Percentiles rank a stretch among this genome's conserved stretches.
Conservation (phyloP, 1,140 invertebrate species). For the Drosophila sturtevanti region DNA sequence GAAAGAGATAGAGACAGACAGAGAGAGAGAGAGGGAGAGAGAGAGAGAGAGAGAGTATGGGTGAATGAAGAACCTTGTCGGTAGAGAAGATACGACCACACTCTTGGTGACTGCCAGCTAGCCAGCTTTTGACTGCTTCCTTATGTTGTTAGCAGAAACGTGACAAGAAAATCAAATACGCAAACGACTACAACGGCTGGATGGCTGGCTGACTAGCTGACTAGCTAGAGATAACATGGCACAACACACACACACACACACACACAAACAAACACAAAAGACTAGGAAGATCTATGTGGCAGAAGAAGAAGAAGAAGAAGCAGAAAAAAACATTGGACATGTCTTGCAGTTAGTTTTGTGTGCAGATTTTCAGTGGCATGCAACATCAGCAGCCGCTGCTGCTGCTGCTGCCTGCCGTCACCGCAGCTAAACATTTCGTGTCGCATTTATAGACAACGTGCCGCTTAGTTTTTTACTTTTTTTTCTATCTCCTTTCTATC, state of each 20-base stretch:
- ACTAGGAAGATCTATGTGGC: constrained; percentile 6
- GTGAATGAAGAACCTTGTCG: too few relatives aligned
- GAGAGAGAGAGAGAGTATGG: too few relatives aligned
- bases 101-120: constrained; percentile 31
- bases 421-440: constrained; percentile 71
- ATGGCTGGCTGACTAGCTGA: background rate
- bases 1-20: background rate
- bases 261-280: constrained; percentile 19
- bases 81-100: background rate
- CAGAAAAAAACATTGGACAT: constrained; percentile 36
- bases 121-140: constrained; percentile 75
- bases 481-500: background rate
- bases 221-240: constrained; percentile 20
- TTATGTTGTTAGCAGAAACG: constrained; percentile 79
- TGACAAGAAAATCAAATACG: constrained; percentile 81
- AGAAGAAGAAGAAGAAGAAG: background rate
- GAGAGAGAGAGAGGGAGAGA: background rate
- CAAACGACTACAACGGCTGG: constrained; percentile 53
- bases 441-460: constrained; percentile 79
- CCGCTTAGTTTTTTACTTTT: constrained; percentile 39
- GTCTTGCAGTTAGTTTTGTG: constrained; percentile 58
- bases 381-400: constrained; percentile 30
- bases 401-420: constrained; percentile 22
- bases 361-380: constrained; percentile 55
- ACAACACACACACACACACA: constrained; percentile 21